Conservation (phyloP, 2,113 vertebrate genomes). For the Psammodynastes pulverulentus region DNA sequence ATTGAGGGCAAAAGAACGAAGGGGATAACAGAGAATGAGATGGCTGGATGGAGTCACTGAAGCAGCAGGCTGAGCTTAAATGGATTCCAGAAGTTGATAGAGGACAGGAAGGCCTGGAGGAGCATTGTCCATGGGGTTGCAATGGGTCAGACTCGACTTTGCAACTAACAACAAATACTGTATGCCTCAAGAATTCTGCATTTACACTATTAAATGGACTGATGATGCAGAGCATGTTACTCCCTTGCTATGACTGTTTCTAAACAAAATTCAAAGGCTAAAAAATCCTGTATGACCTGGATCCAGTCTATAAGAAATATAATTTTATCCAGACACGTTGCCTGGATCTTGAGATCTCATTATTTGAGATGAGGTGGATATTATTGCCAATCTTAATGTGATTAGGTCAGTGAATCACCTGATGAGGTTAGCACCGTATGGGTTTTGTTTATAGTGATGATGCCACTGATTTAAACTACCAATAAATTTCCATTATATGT, state of each 20-base stretch:
- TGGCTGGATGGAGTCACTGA: no score
- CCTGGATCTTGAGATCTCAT: background rate
- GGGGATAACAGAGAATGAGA: no score
- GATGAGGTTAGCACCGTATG: background rate
- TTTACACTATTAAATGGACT: background rate
- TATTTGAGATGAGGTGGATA: background rate
- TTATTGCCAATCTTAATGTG: background rate
- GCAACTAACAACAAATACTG: no score
- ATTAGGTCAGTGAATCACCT: background rate
- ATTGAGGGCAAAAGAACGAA: no score
- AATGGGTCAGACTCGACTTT: no score
- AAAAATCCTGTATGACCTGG: background rate
- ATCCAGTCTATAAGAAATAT: background rate
- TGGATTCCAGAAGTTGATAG: no score
- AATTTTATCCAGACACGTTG: background rate
- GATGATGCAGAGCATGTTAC: background rate
- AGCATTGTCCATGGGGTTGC: no score
- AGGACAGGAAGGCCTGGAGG: no score
- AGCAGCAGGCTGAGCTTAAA: no score
- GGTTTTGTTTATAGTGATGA: background rate
- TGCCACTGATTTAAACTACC: background rate
- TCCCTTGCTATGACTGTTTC: background rate
- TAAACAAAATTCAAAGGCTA: background rate
- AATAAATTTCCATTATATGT: background rate
- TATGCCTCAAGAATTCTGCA: background rate